Conservation (phyloP, 2,113 vertebrate species). For the Tenrec ecaudatus region DNA sequence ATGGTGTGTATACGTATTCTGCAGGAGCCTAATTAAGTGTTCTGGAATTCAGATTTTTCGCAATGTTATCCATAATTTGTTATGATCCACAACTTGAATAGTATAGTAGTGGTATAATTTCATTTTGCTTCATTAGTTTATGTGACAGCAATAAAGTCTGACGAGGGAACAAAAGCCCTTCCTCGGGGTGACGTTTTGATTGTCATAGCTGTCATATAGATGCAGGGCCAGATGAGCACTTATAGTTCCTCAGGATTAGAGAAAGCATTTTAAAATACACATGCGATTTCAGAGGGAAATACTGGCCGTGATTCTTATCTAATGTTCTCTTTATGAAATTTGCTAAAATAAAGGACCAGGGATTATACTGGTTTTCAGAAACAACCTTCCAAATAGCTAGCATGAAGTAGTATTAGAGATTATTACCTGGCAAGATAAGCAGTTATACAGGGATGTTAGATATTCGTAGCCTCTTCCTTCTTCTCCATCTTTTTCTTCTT, state of each 20-base stretch:
- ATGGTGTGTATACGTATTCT: no score
- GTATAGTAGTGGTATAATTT: conserved; percentile 79
- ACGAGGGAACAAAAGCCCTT: conserved; percentile 82
- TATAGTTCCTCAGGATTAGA: conserved; percentile 74
- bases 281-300: conserved; percentile 64
- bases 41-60: no score
- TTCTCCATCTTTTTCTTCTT: no score
- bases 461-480: background rate
- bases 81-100: conserved; percentile 57
- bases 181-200: conserved; percentile 86
- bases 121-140: conserved; percentile 85
- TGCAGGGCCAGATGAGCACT: conserved; percentile 83
- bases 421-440: background rate
- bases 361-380: conserved; percentile 65
- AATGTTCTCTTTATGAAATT: conserved; percentile 71
- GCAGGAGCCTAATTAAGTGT: no score
- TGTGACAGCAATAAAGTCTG: conserved; percentile 85
- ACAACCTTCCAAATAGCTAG: conserved; percentile 49
- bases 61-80: no score
- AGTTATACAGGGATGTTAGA: background rate
- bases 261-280: conserved; percentile 70
- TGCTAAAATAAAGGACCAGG: conserved; percentile 40
- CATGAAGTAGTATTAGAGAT: background rate
- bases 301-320: conserved; percentile 47
- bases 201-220: conserved; percentile 87